Evolutionary conservation across 1,140 invertebrate genomes (phyloP).

Genomic region (Meloidogyne exigua): DNA sequence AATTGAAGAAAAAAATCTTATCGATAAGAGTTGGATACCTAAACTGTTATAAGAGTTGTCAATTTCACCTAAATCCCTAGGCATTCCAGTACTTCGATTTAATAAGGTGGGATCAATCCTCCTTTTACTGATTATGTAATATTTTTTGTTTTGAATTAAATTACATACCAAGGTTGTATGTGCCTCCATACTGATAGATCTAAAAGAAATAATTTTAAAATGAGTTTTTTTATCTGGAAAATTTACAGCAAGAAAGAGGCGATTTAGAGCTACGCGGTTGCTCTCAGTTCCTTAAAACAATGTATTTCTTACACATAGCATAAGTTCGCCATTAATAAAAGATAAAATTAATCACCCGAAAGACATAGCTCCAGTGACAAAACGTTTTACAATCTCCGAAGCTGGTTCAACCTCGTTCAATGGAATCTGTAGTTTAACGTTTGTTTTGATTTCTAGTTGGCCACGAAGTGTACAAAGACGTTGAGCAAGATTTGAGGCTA

Average conservation of each 20-base stretch:
- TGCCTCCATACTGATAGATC: slow-evolving; percentile 87
- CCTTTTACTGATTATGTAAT: too few species aligned
- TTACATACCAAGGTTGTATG: slow-evolving; percentile 82
- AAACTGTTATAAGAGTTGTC: too few species aligned
- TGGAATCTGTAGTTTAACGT: slow-evolving; percentile 73
- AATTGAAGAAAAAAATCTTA: too few species aligned
- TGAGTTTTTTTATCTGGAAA: background rate
- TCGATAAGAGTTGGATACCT: too few species aligned
- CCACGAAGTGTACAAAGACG: slow-evolving; percentile 84
- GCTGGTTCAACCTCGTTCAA: slow-evolving; percentile 85
- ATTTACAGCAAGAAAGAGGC: background rate
- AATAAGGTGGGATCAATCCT: too few species aligned
- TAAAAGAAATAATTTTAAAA: slow-evolving; percentile 83
- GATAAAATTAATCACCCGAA: slow-evolving; percentile 6
- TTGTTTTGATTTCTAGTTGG: slow-evolving; percentile 78
- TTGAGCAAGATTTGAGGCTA: slow-evolving; percentile 79
- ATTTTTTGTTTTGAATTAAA: too few species aligned
- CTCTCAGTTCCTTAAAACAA: slow-evolving; percentile 1
- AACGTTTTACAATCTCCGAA: slow-evolving; percentile 90
- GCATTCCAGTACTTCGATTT: too few species aligned
- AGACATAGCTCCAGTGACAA: slow-evolving; percentile 56
- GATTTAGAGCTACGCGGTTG: background rate
- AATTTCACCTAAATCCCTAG: too few species aligned
- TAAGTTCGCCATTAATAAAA: background rate
- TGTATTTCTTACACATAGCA: background rate